Percentiles rank a stretch among this genome's conserved stretches.
phyloP scores from a whole-genome alignment of 1,140 invertebrate species.

The Pollicipes pollicipes region DNA sequence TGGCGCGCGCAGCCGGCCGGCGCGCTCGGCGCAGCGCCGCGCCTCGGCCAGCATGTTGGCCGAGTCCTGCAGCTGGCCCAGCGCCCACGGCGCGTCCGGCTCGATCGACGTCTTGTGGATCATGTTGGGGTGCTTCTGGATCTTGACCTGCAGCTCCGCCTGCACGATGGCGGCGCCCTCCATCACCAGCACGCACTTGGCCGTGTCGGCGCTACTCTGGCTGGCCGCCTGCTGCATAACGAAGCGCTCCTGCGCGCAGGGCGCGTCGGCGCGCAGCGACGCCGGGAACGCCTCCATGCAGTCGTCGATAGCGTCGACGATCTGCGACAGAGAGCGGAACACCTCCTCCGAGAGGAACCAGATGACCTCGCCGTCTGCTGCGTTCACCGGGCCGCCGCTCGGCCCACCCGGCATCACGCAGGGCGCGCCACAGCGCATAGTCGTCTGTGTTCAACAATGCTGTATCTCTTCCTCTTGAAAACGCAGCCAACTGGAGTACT shows the following conservation, averaged over 20 bases:
- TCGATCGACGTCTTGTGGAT: neutral
- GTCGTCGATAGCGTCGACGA: neutral
- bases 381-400: too few species aligned
- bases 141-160: slow-evolving; percentile 5
- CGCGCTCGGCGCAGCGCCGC: neutral
- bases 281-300: neutral
- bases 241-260: neutral
- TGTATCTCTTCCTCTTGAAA: too few species aligned
- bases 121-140: neutral
- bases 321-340: neutral
- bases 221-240: neutral
- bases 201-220: neutral
- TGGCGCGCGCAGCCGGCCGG: neutral
- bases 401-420: too few species aligned
- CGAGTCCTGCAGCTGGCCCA: neutral
- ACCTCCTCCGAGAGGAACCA: neutral
- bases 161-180: neutral
- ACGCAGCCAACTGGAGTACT: too few species aligned
- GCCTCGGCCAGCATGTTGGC: slow-evolving; percentile 4
- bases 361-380: neutral
- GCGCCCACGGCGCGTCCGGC: neutral
- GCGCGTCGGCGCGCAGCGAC: neutral
- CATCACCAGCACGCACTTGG: slow-evolving; percentile 2
- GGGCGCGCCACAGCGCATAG: too few species aligned
- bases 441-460: too few species aligned